Percentiles rank a stretch among this genome's conserved stretches.
phyloP scores from a whole-genome alignment of 2,888 invertebrate species.

The Cistogaster globosa region DNA sequence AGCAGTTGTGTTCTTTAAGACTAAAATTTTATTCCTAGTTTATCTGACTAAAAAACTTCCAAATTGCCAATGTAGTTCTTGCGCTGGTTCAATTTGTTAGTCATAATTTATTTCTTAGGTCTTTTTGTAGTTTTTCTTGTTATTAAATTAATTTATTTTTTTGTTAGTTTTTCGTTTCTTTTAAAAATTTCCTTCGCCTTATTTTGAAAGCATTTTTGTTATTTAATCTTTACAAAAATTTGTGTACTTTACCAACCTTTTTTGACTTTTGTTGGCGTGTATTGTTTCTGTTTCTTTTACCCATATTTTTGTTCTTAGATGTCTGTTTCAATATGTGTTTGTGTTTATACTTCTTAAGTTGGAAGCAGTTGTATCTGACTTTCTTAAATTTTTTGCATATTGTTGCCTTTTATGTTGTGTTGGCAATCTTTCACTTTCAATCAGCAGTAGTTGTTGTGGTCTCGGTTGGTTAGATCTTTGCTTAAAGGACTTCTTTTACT shows the following conservation, averaged over 20 bases:
- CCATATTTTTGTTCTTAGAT: conserved; percentile 32
- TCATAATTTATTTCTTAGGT: too few species aligned
- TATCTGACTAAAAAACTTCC: too few species aligned
- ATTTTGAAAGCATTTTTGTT: conserved; percentile 12
- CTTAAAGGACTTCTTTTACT: conserved; percentile 43
- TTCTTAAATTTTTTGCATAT: neutral
- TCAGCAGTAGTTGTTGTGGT: conserved; percentile 46
- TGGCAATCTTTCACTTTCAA: conserved; percentile 34
- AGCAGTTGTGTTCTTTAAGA: too few species aligned
- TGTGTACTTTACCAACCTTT: conserved; percentile 23
- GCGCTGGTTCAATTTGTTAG: too few species aligned
- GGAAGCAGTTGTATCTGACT: neutral
- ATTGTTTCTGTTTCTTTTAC: conserved; percentile 31
- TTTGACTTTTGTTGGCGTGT: neutral
- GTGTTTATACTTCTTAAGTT: conserved; percentile 1
- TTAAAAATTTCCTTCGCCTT: conserved; percentile 8
- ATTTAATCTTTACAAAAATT: conserved; percentile 34
- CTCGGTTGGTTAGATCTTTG: conserved; percentile 23
- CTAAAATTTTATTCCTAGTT: too few species aligned
- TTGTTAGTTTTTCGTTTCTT: neutral
- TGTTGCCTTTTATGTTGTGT: conserved; percentile 14
- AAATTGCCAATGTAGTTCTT: too few species aligned
- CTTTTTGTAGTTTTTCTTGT: too few species aligned
- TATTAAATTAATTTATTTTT: conserved; percentile 25
- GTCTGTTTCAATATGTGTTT: too few species aligned